Evolutionary conservation across 2,888 invertebrate genomes (phyloP), one percentile per base, ranked within the genome.

Genomic region (Hydrotaea cyrtoneurina): DNA sequence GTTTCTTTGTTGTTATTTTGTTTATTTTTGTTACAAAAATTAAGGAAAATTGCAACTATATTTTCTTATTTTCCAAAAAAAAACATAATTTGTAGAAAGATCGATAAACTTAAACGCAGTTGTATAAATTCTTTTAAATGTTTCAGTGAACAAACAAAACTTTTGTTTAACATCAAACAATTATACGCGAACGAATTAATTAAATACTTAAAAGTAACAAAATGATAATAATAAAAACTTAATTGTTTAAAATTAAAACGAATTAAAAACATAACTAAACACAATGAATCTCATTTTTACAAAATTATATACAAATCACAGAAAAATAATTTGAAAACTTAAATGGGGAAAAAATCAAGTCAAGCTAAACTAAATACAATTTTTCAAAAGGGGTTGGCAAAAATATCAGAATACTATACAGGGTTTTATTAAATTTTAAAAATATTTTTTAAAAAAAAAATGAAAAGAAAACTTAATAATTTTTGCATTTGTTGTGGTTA

Each of bases 251-350:
- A 53, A 73, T 21, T 31, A 39, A 64, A 81, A 74, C 36, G 59
- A 74, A 75, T 75, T 46, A 75, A 80, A 84, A 77, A 80, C 75
- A 79, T 59, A 80, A 85, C 46, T 78, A 82, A 80, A 73, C 66
- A 59, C 74, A 77, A 50, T 53, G 21, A 59, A 36, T 43, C 15
- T 50, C 15, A 46, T 75, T 59, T 71, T 76, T 78, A 73, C 36
- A 83, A 72, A 80, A 84, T 80, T 82, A 82, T 78, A 8, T 71
- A 84, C 79, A 86, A 80, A 84, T 86, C 82, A 83, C 85, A 86
- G 83, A 80, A 80, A 83, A 85, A 78, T 71, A 64, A 80, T 39
- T 64, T 23, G 19, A 55, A 55, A 69, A 19, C 26, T 43, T 50
- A 19, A n/a, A 50, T 4, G 7, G 3, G 31, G 55, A 73, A 72